Evolutionary conservation across 2,888 invertebrate genomes (phyloP), one percentile per base, ranked within the genome.

Genomic region (Lycophotia porphyrea): DNA sequence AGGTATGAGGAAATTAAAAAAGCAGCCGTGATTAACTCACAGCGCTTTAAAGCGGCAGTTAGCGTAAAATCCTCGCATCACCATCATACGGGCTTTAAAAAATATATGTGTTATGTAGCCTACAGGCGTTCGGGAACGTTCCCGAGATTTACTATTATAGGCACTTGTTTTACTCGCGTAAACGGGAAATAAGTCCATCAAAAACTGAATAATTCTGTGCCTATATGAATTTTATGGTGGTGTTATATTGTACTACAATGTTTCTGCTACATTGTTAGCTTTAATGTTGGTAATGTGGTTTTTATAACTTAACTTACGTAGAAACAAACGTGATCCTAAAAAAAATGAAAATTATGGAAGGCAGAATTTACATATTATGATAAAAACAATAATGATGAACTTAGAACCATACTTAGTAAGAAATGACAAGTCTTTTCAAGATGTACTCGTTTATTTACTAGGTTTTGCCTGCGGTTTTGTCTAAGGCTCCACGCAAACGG

Each of bases 91-190:
- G 36, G 71, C 47, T 61, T 81, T 85, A 82, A 76, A 89, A 89
- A 82, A 85, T 69, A 68, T 76, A 64, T n/a, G 42, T 61, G 27
- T 31, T 63, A 81, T 80, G 80, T 71, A 72, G 63, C 78, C 55
- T 73, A 69, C 80, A 80, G 73, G 76, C 74, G 44, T 39, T 21
- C 44, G 42, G 52, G 66, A 47, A 36, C 27, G n/a, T 44, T 74
- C 15, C 24, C 47, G 80, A 84, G 84, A 88, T 90, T 90, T 88
- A 89, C 87, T 85, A 88, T 86, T 82, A 88, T 89, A 84, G 85
- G 84, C 77, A 84, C 86, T 87, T 88, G 85, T 86, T 85, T 82
- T 82, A 88, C 82, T 83, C 72, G 76, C 76, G 78, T 90, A 83
- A 90, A 89, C 74, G 71, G 76, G 74, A 84, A 89, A 84, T 80